Conservation (phyloP, 1,140 invertebrate species). For the Magallana angulata region DNA sequence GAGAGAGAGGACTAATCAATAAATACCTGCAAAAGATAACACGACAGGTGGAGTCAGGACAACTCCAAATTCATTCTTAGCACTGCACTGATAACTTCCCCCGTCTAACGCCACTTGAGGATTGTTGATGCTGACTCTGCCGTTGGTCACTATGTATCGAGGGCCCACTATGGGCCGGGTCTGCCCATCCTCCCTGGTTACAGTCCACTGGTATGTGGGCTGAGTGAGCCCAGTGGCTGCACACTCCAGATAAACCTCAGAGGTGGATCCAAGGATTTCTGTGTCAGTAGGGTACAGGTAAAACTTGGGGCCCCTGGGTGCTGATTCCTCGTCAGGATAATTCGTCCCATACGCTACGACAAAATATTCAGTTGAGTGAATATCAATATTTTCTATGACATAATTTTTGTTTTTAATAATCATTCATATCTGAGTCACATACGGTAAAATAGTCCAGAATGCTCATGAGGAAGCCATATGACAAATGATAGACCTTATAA, state of each 20-base stretch:
- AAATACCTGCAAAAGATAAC: slow-evolving; percentile 66
- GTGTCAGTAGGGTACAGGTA: slow-evolving; percentile 59
- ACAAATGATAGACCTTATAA: no score
- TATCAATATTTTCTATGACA: no score
- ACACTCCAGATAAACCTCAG: slow-evolving; percentile 60
- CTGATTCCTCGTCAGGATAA: slow-evolving; percentile 52
- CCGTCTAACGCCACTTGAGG: slow-evolving; percentile 53
- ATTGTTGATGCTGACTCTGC: slow-evolving; percentile 59
- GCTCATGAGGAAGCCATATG: no score
- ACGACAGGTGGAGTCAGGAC: slow-evolving; percentile 54
- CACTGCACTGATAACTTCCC: slow-evolving; percentile 62
- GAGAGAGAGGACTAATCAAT: no score
- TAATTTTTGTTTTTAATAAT: no score
- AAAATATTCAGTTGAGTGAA: background rate
- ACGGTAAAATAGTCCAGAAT: no score
- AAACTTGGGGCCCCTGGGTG: slow-evolving; percentile 64
- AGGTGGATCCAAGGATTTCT: slow-evolving; percentile 52
- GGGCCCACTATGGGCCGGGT: background rate
- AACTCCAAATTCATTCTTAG: slow-evolving; percentile 61
- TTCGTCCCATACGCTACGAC: slow-evolving; percentile 64
- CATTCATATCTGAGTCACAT: no score
- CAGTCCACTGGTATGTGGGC: slow-evolving; percentile 61
- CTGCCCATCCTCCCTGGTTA: slow-evolving; percentile 37
- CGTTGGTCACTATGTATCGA: slow-evolving; percentile 61
- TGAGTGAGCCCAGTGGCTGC: slow-evolving; percentile 58